Conservation (phyloP, 2,113 vertebrate species). For the Hemichromis elongatus region DNA sequence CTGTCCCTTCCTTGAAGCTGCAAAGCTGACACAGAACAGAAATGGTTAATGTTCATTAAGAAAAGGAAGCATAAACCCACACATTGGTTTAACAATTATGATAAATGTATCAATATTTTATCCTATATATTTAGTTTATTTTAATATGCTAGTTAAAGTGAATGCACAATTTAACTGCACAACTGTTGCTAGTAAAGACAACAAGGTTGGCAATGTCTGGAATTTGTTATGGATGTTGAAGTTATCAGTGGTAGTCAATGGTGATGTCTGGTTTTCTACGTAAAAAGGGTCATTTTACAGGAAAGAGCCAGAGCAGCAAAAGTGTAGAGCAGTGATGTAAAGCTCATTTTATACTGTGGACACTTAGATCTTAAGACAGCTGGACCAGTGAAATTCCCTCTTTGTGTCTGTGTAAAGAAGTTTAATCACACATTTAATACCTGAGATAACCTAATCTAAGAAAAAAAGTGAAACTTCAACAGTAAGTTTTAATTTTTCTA, state of each 20-base stretch:
- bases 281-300: neutral
- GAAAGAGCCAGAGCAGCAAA: neutral
- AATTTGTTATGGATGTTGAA: neutral
- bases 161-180: neutral
- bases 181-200: neutral
- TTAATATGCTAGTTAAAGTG: neutral
- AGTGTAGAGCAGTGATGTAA: neutral
- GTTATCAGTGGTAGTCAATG: neutral
- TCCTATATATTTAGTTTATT: neutral
- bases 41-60: conserved; percentile 73
- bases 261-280: neutral
- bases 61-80: conserved; percentile 41
- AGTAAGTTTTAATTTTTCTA: neutral
- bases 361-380: neutral
- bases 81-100: neutral
- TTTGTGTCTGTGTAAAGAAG: neutral
- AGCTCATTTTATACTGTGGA: neutral
- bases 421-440: too few relatives aligned
- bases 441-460: neutral
- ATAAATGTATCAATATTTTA: neutral
- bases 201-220: neutral
- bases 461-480: neutral
- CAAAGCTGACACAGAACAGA: conserved; percentile 66
- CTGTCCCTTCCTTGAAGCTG: conserved; percentile 52
- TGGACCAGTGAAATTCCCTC: neutral